Evolutionary conservation across 1,140 invertebrate species (phyloP).

Genomic region (Hycleus phaleratus): DNA sequence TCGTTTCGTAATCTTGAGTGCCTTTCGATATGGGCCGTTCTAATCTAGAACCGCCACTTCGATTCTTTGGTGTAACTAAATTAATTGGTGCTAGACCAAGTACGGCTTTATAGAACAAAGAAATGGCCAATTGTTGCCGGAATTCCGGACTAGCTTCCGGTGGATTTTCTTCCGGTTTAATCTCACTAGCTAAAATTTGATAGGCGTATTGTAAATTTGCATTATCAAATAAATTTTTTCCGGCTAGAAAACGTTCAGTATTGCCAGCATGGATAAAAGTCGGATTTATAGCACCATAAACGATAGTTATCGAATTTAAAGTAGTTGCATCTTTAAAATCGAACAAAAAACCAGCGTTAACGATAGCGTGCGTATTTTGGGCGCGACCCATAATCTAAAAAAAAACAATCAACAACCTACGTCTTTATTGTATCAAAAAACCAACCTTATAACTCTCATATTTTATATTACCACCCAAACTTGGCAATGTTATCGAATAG

Average conservation of each 20-base stretch:
- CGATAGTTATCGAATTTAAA: slow-evolving; percentile 25
- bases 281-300: slow-evolving; percentile 63
- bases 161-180: slow-evolving; percentile 52
- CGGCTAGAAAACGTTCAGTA: slow-evolving; percentile 57
- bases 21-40: slow-evolving; percentile 60
- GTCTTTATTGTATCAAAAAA: too few species aligned
- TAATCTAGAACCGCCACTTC: slow-evolving; percentile 47
- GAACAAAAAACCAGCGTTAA: slow-evolving; percentile 73
- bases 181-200: slow-evolving; percentile 47
- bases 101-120: slow-evolving; percentile 64
- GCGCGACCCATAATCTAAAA: slow-evolving; percentile 54
- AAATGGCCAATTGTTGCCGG: slow-evolving; percentile 56
- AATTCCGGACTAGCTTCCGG: slow-evolving; percentile 58
- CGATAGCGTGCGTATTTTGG: slow-evolving; percentile 76
- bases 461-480: slow-evolving; percentile 40
- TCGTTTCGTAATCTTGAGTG: slow-evolving; percentile 62
- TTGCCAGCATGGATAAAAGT: slow-evolving; percentile 61
- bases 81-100: slow-evolving; percentile 43
- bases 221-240: slow-evolving; percentile 43
- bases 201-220: slow-evolving; percentile 49
- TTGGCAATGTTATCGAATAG: slow-evolving; percentile 47
- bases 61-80: slow-evolving; percentile 39
- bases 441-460: slow-evolving; percentile 49
- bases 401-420: not conserved
- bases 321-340: slow-evolving; percentile 41